These are phyloP conservation scores for Accipiter cooperii DNA, from an alignment of 2,113 vertebrate species.

Conservation along the genomic window DNA sequence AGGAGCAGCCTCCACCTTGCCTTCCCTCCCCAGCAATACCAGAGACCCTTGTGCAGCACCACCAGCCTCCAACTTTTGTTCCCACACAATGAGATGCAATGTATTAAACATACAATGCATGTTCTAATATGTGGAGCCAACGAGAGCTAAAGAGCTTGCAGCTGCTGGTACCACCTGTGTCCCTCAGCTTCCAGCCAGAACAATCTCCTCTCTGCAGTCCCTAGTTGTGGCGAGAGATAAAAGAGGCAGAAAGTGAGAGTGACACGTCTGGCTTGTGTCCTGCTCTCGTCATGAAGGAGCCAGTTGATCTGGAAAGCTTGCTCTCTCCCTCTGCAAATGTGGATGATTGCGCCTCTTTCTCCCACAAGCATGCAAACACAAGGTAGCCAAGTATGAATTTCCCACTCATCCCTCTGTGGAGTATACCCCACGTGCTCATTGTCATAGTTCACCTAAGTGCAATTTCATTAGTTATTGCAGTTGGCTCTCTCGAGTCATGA, in stretches of 20 bases:
- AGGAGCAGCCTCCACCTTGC: conserved; percentile 48
- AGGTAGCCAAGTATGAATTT: background rate
- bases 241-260: conserved; percentile 55
- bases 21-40: background rate
- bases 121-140: conserved; percentile 47
- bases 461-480: background rate
- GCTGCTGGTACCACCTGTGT: conserved; percentile 67
- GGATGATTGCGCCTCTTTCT: background rate
- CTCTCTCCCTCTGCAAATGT: background rate
- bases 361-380: background rate
- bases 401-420: background rate
- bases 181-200: conserved; percentile 62
- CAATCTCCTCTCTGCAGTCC: conserved; percentile 50
- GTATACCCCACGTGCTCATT: background rate
- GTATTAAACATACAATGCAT: conserved; percentile 42
- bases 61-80: background rate
- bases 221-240: conserved; percentile 58
- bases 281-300: background rate
- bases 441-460: background rate
- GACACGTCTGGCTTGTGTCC: conserved; percentile 8
- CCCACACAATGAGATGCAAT: background rate
- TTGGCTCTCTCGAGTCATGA: background rate
- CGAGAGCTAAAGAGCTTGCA: conserved; percentile 58
- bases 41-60: background rate
- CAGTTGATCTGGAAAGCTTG: conserved; percentile 26